Conservation (phyloP, 1,140 invertebrate species). For the Steinernema feltiae region DNA sequence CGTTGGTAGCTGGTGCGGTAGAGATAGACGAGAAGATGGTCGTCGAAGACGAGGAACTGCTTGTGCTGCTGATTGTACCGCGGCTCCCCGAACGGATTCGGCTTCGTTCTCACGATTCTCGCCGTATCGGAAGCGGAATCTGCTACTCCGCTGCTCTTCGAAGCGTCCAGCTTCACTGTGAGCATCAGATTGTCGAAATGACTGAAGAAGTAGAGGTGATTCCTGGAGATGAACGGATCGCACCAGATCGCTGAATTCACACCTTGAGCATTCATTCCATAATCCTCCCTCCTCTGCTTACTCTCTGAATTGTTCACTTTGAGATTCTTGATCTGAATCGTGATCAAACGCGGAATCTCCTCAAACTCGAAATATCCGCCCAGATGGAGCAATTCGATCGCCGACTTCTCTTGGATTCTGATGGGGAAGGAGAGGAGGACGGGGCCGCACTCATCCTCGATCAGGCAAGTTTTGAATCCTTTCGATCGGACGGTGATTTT, state of each 20-base stretch:
- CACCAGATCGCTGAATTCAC: slow-evolving; percentile 34
- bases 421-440: slow-evolving; percentile 29
- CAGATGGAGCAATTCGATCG: slow-evolving; percentile 24
- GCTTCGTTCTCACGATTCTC: not conserved
- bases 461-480: slow-evolving; percentile 20
- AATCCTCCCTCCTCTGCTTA: no score
- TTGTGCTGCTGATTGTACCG: slow-evolving; percentile 8
- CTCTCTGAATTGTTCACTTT: not conserved
- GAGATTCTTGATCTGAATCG: not conserved
- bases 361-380: slow-evolving; percentile 20
- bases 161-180: not conserved
- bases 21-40: slow-evolving; percentile 30
- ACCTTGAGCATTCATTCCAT: not conserved
- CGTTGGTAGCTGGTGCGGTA: slow-evolving; percentile 19
- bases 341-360: not conserved
- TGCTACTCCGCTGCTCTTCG: slow-evolving; percentile 7
- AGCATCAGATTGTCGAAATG: slow-evolving; percentile 28
- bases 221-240: slow-evolving; percentile 36
- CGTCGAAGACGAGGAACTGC: slow-evolving; percentile 23
- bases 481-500: slow-evolving; percentile 17
- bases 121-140: slow-evolving; percentile 16
- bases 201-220: slow-evolving; percentile 32
- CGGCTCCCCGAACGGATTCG: not conserved
- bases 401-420: slow-evolving; percentile 19
- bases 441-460: slow-evolving; percentile 27